phyloP scores from a whole-genome alignment of 1,140 invertebrate species.

The Eupristina koningsbergeri region DNA sequence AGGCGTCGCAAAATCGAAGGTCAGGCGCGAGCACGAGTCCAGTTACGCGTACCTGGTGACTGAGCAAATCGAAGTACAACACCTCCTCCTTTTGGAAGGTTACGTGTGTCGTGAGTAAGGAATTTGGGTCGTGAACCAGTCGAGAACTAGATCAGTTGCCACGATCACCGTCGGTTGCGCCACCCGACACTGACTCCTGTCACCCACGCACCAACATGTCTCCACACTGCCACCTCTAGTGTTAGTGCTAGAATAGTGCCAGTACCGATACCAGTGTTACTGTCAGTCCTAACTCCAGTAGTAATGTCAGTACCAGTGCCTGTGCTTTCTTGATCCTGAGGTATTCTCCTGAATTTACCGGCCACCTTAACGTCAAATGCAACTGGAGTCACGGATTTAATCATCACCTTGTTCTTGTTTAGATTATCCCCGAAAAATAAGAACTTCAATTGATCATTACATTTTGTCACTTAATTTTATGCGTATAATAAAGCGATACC shows the following conservation, averaged over 20 bases:
- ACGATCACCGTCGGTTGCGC: background rate
- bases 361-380: background rate
- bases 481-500: background rate
- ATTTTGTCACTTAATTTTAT: background rate
- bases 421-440: background rate
- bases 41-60: background rate
- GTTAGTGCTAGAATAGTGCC: background rate
- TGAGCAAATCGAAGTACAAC: background rate
- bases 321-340: too few relatives aligned
- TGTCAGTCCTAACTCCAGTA: background rate
- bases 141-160: slow-evolving; percentile 18
- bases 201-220: too few relatives aligned
- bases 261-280: background rate
- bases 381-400: background rate
- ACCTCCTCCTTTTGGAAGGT: slow-evolving; percentile 16
- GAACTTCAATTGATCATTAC: background rate
- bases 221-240: background rate
- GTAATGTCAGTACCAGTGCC: too few relatives aligned
- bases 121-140: slow-evolving; percentile 20
- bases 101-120: background rate
- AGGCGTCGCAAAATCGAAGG: background rate
- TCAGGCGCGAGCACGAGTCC: background rate
- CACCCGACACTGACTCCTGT: background rate
- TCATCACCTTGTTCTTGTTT: background rate
- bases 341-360: too few relatives aligned